These are phyloP conservation scores for Sminthopsis crassicaudata DNA, from an alignment of 2,113 vertebrate species.

Conservation along the genomic window DNA sequence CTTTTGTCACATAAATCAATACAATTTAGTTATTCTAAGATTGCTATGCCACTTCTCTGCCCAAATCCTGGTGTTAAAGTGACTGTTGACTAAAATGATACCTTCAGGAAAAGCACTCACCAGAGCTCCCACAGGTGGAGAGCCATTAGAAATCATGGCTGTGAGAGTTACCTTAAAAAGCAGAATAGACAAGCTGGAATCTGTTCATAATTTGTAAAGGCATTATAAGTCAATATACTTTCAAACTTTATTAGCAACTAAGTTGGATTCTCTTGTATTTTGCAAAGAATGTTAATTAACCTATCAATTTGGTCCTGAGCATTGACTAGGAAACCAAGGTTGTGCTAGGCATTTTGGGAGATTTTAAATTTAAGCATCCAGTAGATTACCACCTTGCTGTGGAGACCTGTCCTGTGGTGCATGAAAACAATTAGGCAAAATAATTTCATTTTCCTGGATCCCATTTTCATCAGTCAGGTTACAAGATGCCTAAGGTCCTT, in stretches of 20 bases:
- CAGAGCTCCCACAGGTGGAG: background rate
- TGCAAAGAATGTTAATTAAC: background rate
- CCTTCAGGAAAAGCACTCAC: slow-evolving; percentile 39
- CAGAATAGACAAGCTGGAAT: slow-evolving; percentile 26
- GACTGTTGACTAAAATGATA: slow-evolving; percentile 53
- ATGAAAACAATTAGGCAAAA: background rate
- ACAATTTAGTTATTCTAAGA: slow-evolving; percentile 16
- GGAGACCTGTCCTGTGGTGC: background rate
- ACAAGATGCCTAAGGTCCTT: background rate
- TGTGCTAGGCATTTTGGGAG: background rate
- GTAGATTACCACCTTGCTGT: background rate
- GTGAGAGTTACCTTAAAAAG: slow-evolving; percentile 30
- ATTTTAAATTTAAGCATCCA: background rate
- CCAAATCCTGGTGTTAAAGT: slow-evolving; percentile 47
- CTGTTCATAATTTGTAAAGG: slow-evolving; percentile 23
- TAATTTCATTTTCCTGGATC: background rate
- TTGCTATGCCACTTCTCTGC: slow-evolving; percentile 42
- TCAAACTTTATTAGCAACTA: slow-evolving; percentile 25
- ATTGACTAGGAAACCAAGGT: background rate
- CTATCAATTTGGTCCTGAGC: background rate
- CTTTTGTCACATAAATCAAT: slow-evolving; percentile 38
- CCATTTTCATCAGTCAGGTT: background rate
- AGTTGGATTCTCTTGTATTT: background rate
- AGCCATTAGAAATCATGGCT: slow-evolving; percentile 18
- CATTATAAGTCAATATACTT: slow-evolving; percentile 47